phyloP scores from a whole-genome alignment of 2,888 invertebrate genomes.

The Drosophila acutilabella region DNA sequence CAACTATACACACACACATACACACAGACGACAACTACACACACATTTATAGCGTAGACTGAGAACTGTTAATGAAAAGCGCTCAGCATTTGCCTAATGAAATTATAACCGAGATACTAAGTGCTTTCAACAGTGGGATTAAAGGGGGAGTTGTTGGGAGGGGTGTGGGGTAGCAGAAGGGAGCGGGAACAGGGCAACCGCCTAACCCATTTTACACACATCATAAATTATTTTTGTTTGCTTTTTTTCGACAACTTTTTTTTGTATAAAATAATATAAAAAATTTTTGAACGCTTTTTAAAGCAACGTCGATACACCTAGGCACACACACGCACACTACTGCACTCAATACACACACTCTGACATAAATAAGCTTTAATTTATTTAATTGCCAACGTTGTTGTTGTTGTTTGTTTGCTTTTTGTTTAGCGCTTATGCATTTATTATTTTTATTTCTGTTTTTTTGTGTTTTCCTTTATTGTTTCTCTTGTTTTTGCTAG shows the following conservation, averaged over 20 bases:
- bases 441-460: conserved; percentile 37
- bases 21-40: conserved; percentile 6
- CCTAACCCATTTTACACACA: conserved; percentile 77
- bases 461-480: conserved; percentile 18
- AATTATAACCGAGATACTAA: conserved; percentile 74
- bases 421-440: conserved; percentile 35
- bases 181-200: background rate
- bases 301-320: conserved; percentile 57
- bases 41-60: conserved; percentile 12
- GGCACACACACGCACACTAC: conserved; percentile 22
- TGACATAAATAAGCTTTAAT: conserved; percentile 72
- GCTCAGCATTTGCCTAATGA: conserved; percentile 79
- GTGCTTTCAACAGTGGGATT: conserved; percentile 34
- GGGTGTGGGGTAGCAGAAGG: background rate
- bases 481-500: conserved; percentile 10
- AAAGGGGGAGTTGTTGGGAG: conserved; percentile 4
- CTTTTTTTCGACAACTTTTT: conserved; percentile 10
- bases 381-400: conserved; percentile 78
- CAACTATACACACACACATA: conserved; percentile 11
- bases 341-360: conserved; percentile 2
- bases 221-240: conserved; percentile 59
- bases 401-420: conserved; percentile 23
- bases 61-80: conserved; percentile 79
- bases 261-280: background rate
- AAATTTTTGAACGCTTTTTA: conserved; percentile 57